Evolutionary conservation across 2,888 invertebrate species (phyloP).

Genomic region (Spodoptera picta): DNA sequence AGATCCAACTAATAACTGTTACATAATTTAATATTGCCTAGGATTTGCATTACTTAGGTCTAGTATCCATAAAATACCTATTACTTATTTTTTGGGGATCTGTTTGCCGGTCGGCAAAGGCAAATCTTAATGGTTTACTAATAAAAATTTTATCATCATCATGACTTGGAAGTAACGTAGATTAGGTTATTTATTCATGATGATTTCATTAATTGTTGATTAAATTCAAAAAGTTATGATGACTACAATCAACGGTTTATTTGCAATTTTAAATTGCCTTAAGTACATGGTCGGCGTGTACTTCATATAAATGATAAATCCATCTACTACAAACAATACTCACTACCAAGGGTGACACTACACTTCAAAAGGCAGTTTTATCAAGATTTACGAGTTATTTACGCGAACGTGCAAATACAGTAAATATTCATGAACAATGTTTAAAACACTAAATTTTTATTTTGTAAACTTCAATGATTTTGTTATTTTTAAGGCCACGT

Average conservation of each 20-base stretch:
- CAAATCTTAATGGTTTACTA: too few relatives aligned
- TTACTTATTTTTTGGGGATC: too few relatives aligned
- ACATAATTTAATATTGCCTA: too few relatives aligned
- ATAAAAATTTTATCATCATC: constrained; percentile 3
- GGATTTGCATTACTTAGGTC: too few relatives aligned
- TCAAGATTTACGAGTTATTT: constrained; percentile 5
- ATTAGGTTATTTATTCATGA: constrained; percentile 9
- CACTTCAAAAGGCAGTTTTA: constrained; percentile 7
- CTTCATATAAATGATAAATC: too few relatives aligned
- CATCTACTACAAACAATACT: constrained; percentile 4
- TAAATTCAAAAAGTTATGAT: background rate
- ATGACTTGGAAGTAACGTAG: constrained; percentile 12
- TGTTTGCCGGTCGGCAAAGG: too few relatives aligned
- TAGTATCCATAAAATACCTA: too few relatives aligned
- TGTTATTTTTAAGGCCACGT: constrained; percentile 39
- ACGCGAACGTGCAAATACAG: constrained; percentile 34
- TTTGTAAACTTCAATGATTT: constrained; percentile 21
- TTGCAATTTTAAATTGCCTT: constrained; percentile 5
- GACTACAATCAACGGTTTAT: background rate
- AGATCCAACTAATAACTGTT: too few relatives aligned
- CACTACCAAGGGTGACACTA: constrained; percentile 13
- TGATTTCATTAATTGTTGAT: constrained; percentile 8
- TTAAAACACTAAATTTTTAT: constrained; percentile 30
- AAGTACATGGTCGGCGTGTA: background rate
- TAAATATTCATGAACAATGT: constrained; percentile 16